These are phyloP conservation scores for Coryphaenoides rupestris DNA, from an alignment of 2,113 vertebrate species.

Conservation along the genomic window DNA sequence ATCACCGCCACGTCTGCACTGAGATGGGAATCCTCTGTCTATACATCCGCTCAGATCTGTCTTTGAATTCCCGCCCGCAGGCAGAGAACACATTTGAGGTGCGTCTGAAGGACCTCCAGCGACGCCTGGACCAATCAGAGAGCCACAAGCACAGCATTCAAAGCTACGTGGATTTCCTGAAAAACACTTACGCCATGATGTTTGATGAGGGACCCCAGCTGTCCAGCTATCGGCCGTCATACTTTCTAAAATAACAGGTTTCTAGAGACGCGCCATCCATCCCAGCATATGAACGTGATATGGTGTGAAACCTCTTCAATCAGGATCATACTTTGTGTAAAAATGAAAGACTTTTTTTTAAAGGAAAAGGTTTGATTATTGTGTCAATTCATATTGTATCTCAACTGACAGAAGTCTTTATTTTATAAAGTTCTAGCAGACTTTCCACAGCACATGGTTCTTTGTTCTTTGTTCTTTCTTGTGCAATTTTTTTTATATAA, in stretches of 20 bases:
- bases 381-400: too few species aligned
- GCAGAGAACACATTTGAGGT: slow-evolving; percentile 74
- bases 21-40: neutral
- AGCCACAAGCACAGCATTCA: slow-evolving; percentile 82
- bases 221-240: slow-evolving; percentile 42
- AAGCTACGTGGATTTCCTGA: slow-evolving; percentile 85
- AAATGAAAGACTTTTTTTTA: too few species aligned
- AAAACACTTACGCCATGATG: slow-evolving; percentile 79
- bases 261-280: neutral
- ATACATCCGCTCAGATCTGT: too few species aligned
- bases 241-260: slow-evolving; percentile 55
- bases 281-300: too few species aligned
- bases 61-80: slow-evolving; percentile 55
- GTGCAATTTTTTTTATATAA: too few species aligned
- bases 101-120: slow-evolving; percentile 81
- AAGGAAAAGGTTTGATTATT: too few species aligned
- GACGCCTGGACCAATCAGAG: slow-evolving; percentile 82
- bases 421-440: too few species aligned
- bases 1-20: neutral
- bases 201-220: slow-evolving; percentile 71
- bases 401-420: too few species aligned
- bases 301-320: too few species aligned
- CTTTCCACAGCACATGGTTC: too few species aligned
- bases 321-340: too few species aligned
- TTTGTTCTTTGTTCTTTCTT: too few species aligned